Conservation (phyloP, 1,140 invertebrate genomes). For the Coelopa frigida region DNA sequence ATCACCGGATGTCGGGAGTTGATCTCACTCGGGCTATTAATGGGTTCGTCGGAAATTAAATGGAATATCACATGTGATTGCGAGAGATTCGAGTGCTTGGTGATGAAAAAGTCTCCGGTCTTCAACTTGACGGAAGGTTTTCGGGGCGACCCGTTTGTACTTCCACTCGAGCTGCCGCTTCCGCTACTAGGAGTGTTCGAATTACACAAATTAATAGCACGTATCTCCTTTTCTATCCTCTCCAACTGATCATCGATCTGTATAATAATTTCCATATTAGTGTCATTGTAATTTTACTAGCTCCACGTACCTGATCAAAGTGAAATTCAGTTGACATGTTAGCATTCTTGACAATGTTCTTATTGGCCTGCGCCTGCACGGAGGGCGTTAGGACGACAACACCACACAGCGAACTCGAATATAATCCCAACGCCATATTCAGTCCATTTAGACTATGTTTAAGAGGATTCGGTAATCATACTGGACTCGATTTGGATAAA, state of each 20-base stretch:
- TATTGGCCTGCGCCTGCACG: conserved; percentile 42
- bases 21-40: conserved; percentile 67
- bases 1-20: conserved; percentile 95
- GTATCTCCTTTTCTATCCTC: conserved; percentile 55
- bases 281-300: neutral
- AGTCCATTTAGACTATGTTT: conserved; percentile 49
- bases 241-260: conserved; percentile 79
- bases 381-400: conserved; percentile 77
- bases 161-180: conserved; percentile 14
- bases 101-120: conserved; percentile 90
- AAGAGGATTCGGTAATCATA: too few relatives aligned
- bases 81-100: conserved; percentile 90
- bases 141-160: conserved; percentile 22
- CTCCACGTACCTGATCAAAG: conserved; percentile 36
- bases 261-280: conserved; percentile 68
- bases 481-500: conserved; percentile 4
- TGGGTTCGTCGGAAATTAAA: conserved; percentile 75
- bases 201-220: conserved; percentile 34
- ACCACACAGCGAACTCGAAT: conserved; percentile 84
- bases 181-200: conserved; percentile 21
- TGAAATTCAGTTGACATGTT: conserved; percentile 44
- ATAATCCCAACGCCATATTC: conserved; percentile 88
- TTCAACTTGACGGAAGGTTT: conserved; percentile 52
- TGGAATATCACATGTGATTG: conserved; percentile 94
- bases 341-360: conserved; percentile 39